Evolutionary conservation across 1,140 invertebrate genomes (phyloP), one percentile per base, ranked within the genome.

Genomic region (Chironomus tepperi): DNA sequence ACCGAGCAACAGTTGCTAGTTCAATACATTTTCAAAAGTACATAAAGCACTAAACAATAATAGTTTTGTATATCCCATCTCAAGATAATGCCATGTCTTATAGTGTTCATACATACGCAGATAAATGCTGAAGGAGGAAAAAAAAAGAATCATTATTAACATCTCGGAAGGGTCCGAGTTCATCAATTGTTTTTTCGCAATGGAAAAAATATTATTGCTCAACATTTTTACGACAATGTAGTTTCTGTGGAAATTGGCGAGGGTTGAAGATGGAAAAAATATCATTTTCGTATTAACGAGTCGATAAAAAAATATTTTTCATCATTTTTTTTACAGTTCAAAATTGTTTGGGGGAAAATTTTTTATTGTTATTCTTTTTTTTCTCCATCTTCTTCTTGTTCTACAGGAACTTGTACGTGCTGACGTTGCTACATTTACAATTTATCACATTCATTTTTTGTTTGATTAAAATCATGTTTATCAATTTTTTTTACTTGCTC

Each of bases 261-360:
- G 47, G 47, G 24, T 8, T 57, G 47, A 57, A 34, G n/a, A 34
- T 34, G 5, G 24, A 34, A 34, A 34, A 57, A 57, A 57, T 57
- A 57, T 57, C 47, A 57, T 57, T 57, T 57, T 57, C 47, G n/a
- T 57, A 57, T 57, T 57, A 57, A 57, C 47, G n/a, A 57, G 47
- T 57, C 47, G 47, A 57, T 57, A 57, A 57, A 57, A 57, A 57
- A 57, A 57, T n/a, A 57, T n/a, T n/a, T 57, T 57, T 57, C 47
- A 57, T 57, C 47, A 57, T 57, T 57, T 57, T 57, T 57, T 57
- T 57, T 57, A 15, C 15, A 47, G 43, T 15, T 9, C 43, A 47
- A 10, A 10, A 10, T 47, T 47, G 8, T 47, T 10, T 47, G 15
- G 43, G 7, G 43, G 8, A 47, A 47, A 47, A 47, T 47, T 47